Evolutionary conservation across 2,113 vertebrate genomes (phyloP), one percentile per base, ranked within the genome.

Genomic region (Eudorcas thomsonii): DNA sequence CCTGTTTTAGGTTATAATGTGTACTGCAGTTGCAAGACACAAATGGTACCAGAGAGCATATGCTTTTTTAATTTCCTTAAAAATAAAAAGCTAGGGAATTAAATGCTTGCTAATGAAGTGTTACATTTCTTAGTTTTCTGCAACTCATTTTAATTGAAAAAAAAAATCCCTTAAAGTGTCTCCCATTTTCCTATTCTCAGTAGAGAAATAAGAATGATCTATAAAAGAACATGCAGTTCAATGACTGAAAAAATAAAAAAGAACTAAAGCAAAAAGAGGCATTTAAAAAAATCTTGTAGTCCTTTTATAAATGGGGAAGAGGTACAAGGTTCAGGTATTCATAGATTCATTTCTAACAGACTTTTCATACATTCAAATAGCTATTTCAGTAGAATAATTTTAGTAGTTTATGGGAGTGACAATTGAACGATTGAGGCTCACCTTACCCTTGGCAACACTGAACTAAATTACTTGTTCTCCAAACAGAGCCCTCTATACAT

Each of bases 51-150:
- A 97, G 94, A 95, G 82, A 98, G 96, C 93, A 95, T 95, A 97
- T 7, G 62, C 48, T 94, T 98, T 97, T 94, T 94, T 95, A 98
- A 97, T 98, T 94, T 98, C 94, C 98, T 98, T 97, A 97, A 98
- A 98, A 98, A 96, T 97, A 97, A 97, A 97, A 97, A 96, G 94
- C 97, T 94, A 89, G 85, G 90, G 96, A 97, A 97, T 96, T 97
- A 98, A 98, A 96, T 91, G 94, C 95, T 62, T 97, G 94, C 95
- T 98, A 97, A 97, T 97, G 96, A 98, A 96, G 88, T 97, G 97
- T 97, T 97, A 96, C 92, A 97, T 97, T 98, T 98, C 95, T 95
- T 98, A 97, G 97, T 97, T 98, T 98, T 97, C 94, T 97, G 92
- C 88, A 97, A 97, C 94, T 97, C 91, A 97, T 97, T 98, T 97